These are phyloP conservation scores for Syrmaticus mikado DNA, from an alignment of 2,113 vertebrate species.

Conservation along the genomic window DNA sequence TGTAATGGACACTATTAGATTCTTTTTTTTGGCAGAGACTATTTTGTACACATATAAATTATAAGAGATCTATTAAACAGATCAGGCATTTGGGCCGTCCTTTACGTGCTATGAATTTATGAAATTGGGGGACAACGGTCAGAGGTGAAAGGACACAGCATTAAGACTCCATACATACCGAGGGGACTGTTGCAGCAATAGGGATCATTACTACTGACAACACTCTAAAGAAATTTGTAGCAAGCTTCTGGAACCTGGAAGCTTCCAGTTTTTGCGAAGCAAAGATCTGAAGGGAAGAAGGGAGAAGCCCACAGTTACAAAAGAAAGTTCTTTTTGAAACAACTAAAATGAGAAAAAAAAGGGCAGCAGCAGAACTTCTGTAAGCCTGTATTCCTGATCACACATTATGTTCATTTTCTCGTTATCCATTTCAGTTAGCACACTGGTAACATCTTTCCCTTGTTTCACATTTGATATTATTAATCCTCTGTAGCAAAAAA, in stretches of 20 bases:
- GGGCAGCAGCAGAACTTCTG: neutral
- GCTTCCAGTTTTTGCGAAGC: slow-evolving; percentile 75
- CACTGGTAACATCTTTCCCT: neutral
- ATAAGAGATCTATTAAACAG: neutral
- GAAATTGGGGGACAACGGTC: neutral
- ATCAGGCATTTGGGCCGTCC: neutral
- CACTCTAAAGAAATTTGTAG: slow-evolving; percentile 79
- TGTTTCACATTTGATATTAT: fast-evolving
- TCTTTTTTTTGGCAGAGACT: neutral
- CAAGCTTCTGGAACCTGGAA: slow-evolving; percentile 81
- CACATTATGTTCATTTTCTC: fast-evolving
- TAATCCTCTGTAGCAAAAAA: neutral
- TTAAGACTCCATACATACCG: slow-evolving; percentile 76
- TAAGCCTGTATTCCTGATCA: neutral
- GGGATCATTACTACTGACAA: slow-evolving; percentile 90
- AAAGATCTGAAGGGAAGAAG: slow-evolving; percentile 80
- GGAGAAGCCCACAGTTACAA: neutral
- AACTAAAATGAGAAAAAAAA: neutral
- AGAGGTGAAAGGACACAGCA: fast-evolving
- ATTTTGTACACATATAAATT: neutral
- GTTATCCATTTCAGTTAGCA: neutral
- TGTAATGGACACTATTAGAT: neutral
- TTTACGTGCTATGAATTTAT: neutral
- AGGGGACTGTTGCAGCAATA: slow-evolving; percentile 88
- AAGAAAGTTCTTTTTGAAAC: neutral